Base-by-base conservation (phyloP, 2,113 vertebrate species). In the Corythornis vintsioides region DNA sequence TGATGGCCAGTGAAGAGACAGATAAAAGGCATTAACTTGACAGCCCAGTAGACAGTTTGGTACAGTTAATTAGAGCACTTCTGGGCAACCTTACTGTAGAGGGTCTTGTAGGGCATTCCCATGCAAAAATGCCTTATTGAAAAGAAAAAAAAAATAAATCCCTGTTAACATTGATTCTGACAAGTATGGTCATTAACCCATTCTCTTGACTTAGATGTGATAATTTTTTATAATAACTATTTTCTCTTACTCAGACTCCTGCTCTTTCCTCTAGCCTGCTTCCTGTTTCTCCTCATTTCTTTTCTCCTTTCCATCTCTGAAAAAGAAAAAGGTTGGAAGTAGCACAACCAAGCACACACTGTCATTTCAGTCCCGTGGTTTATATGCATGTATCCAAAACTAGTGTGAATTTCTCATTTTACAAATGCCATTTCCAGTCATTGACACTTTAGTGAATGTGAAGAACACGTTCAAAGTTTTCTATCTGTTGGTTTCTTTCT, bases 1-100 rank as follows among this genome's bases (percentile, higher is more conserved):
- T 98, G 98, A 97, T 97, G 95, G 93, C 92, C 94, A 95, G 95
- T 71, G 82, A 97, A 94, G 75, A 96, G 94, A 86, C 93, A 96
- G 96, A 96, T 83, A 96, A 94, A 96, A 97, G 93, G 86, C 96
- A 97, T 98, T 97, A 97, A 96, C 91, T 88, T 97, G 95, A 96
- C 91, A 93, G 93, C 63, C 28, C 71, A 76, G 84, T 59, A 96
- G 94, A 95, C 96, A 95, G 95, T 95, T 95, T 93, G 94, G 93
- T 91, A 88, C 47, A 92, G 97, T 92, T 98, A 97, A 98, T 98
- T 97, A 97, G 95, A 96, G 92, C 76, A 92, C 70, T 96, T 93
- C 92, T 94, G 94, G 84, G 90, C 86, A 95, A 97, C 94, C 40
- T 86, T 94, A 76, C 82, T 90, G 42, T 60, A 80, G 61, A 83